These are phyloP conservation scores for Muricea muricata DNA, from an alignment of 92 coral and sea anemone species.

Conservation along the genomic window DNA sequence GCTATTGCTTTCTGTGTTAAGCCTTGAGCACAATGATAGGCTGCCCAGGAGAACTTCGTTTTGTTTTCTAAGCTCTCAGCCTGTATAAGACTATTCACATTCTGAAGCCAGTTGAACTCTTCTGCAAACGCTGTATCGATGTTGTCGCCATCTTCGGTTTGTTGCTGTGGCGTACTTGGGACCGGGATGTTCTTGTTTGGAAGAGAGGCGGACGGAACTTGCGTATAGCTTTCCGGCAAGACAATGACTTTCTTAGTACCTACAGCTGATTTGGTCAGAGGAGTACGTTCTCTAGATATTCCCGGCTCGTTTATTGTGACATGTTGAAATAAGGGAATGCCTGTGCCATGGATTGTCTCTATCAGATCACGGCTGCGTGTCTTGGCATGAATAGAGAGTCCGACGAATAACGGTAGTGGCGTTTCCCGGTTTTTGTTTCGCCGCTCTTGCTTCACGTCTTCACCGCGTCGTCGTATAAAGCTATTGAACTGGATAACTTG, in stretches of 20 bases:
- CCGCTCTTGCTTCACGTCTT: slow-evolving; percentile 29
- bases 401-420: not conserved
- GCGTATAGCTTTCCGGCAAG: slow-evolving; percentile 51
- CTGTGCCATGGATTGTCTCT: slow-evolving; percentile 62
- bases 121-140: not conserved
- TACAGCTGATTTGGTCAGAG: not conserved
- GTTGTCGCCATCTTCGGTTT: not conserved
- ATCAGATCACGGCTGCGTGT: slow-evolving; percentile 27
- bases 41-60: slow-evolving; percentile 39
- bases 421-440: not conserved
- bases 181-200: slow-evolving; percentile 21
- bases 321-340: slow-evolving; percentile 58
- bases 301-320: slow-evolving; percentile 24
- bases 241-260: slow-evolving; percentile 26
- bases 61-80: not conserved
- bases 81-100: slow-evolving; percentile 26
- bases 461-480: not conserved
- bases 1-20: not conserved
- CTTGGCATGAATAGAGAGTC: slow-evolving; percentile 14
- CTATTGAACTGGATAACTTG: slow-evolving; percentile 53
- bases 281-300: slow-evolving; percentile 23
- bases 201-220: slow-evolving; percentile 32
- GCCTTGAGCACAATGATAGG: not conserved
- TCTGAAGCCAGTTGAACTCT: slow-evolving; percentile 26
- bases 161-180: slow-evolving; percentile 25